These are phyloP conservation scores for Teleopsis dalmanni DNA, from an alignment of 1,140 invertebrate species.

Conservation along the genomic window DNA sequence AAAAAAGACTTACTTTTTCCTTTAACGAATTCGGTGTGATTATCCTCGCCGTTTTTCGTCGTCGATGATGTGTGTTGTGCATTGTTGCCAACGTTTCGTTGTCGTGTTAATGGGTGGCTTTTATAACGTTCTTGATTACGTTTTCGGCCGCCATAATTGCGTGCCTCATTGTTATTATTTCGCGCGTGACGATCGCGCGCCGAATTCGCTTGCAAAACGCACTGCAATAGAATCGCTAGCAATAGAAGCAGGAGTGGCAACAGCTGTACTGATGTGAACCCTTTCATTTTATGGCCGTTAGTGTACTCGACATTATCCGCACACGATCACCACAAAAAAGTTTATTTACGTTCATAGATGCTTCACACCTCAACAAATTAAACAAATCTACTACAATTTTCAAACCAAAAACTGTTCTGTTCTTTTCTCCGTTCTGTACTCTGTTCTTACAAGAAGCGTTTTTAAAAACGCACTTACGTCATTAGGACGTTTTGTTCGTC, in stretches of 20 bases:
- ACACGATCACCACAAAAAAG: no score
- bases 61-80: slow-evolving; percentile 10
- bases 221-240: slow-evolving; percentile 21
- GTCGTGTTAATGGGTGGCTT: slow-evolving; percentile 19
- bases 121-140: slow-evolving; percentile 17
- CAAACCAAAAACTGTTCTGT: no score
- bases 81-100: slow-evolving; percentile 1
- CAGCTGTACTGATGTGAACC: slow-evolving; percentile 6
- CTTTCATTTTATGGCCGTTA: slow-evolving; percentile 1
- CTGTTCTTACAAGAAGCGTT: no score
- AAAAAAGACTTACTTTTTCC: slow-evolving; percentile 45
- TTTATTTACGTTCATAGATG: no score
- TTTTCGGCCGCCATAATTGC: slow-evolving; percentile 21
- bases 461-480: no score
- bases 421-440: no score
- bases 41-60: slow-evolving; percentile 20
- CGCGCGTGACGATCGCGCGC: slow-evolving; percentile 12
- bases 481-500: no score
- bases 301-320: neutral
- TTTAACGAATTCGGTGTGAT: slow-evolving; percentile 39
- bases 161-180: neutral
- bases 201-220: slow-evolving; percentile 17
- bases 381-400: no score
- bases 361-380: no score
- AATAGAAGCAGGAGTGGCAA: slow-evolving; percentile 17